Evolutionary conservation across 2,797 vertebrate species (phyloP), one percentile per base, ranked within the genome.

Genomic region (Danio albolineatus): DNA sequence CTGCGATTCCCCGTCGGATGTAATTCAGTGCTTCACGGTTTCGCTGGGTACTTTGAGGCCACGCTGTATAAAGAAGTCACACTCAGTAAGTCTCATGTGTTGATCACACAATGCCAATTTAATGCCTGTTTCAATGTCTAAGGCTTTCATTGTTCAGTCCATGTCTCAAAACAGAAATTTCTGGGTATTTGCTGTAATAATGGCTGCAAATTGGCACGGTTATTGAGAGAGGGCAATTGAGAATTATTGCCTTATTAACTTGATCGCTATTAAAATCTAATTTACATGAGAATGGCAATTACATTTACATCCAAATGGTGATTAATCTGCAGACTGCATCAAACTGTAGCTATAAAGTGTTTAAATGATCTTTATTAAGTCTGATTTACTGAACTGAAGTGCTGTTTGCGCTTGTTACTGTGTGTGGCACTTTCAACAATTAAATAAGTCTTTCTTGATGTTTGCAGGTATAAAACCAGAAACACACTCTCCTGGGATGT

Each of bases 401-500:
- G 2, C n/a, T 41, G n/a, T 71, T 13, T 9, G 28, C 54, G 44
- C 7, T 19, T 49, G 14, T 53, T 38, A 12, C 36, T 70, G 16
- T 64, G 38, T 10, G 60, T 66, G 17, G 57, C 0, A 36, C 1
- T 10, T 28, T 9, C 17, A 16, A 46, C n/a, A 19, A 2, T 41
- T 48, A 46, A 72, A 59, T 5, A 43, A 43, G 43, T 78, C 16
- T 69, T 73, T 21, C 64, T 9, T 80, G 51, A 67, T 28, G 81
- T 17, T 57, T 56, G 6, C 82, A 98, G 97, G 97, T 91, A 98
- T 98, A 87, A 96, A 95, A 84, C 97, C 97, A 66, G 95, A 96
- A 16, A 97, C 96, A 0, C 97, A 98, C 86, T 98, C 97, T 14
- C 95, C 96, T 6, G 96, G 97, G 54, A 98, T 98, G 97, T 98